Evolutionary conservation across 2,888 invertebrate species (phyloP), one percentile per base, ranked within the genome.

Genomic region (Drosophila falleni): DNA sequence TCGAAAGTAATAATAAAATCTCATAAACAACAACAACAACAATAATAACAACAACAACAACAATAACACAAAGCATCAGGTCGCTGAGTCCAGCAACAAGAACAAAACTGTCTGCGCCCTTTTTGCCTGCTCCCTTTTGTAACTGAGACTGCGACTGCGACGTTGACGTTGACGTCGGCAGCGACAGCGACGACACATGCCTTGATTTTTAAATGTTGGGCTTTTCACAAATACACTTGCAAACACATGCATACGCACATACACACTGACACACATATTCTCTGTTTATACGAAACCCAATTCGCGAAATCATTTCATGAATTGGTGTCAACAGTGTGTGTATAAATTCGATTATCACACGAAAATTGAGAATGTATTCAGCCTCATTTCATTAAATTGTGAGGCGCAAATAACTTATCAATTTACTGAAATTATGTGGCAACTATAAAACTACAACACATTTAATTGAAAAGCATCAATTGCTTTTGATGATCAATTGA

Each of bases 1-100:
- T 88, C 84, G 89, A 84, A 84, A 84, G 89, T 88, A 88, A 84
- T 88, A 86, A 84, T 86, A 78, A 84, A 84, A 88, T 86, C 78
- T 73, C 83, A 83, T 87, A 77, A 82, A 80, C 83, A 86, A 80
- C 77, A 64, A 64, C 49, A 77, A 66, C 51, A 74, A 51, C 58
- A 74, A 74, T 74, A 64, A 67, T 46, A 77, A 66, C 46, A 74
- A 53, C 58, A 58, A 58, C 44, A 46, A 46, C 44, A 16, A 26
- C 15, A 37, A 37, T 19, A 44, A 44, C 9, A 44, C 44, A 56
- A 46, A 15, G 42, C 46, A 47, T 47, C 44, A 56, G 56, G 46
- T 56, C 46, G 44, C 39, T 15, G 49, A 58, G 54, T 35, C 47
- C 54, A 50, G 26, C 11, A 31, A 19, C 33, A 42, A 35, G 33